These are phyloP conservation scores for Diabrotica undecimpunctata DNA, from an alignment of 1,140 invertebrate species.

Conservation along the genomic window DNA sequence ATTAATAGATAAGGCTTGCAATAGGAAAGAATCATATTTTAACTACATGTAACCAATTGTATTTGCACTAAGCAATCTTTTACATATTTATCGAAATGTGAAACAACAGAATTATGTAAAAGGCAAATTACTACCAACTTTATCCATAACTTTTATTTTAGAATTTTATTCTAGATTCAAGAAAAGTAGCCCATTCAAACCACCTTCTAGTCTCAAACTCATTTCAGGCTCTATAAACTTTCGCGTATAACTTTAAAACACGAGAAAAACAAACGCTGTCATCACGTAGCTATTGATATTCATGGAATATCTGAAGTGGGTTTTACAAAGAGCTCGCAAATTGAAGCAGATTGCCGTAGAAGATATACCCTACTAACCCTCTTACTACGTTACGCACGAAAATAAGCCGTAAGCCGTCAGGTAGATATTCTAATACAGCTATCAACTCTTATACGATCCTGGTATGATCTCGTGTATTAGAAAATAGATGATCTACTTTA, in stretches of 20 bases:
- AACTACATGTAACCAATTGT: too few relatives aligned
- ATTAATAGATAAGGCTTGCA: too few relatives aligned
- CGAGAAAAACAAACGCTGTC: background rate
- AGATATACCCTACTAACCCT: background rate
- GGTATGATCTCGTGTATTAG: background rate
- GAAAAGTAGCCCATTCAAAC: too few relatives aligned
- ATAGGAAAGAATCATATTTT: too few relatives aligned
- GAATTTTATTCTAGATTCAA: too few relatives aligned
- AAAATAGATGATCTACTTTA: background rate
- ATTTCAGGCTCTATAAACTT: background rate
- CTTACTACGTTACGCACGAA: background rate
- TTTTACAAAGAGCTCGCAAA: constrained; percentile 2
- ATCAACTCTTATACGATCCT: background rate
- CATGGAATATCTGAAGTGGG: constrained; percentile 1
- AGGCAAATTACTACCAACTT: too few relatives aligned
- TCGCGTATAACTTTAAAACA: background rate
- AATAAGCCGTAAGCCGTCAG: background rate
- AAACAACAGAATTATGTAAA: too few relatives aligned
- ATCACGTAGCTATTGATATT: constrained; percentile 1
- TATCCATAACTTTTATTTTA: too few relatives aligned
- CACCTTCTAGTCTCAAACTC: background rate
- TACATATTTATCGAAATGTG: too few relatives aligned
- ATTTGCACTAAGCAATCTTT: too few relatives aligned
- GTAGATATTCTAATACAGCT: constrained; percentile 1
- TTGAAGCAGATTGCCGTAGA: constrained; percentile 1